Conservation (phyloP, 2,113 vertebrate species). For the Xiphophorus hellerii region DNA sequence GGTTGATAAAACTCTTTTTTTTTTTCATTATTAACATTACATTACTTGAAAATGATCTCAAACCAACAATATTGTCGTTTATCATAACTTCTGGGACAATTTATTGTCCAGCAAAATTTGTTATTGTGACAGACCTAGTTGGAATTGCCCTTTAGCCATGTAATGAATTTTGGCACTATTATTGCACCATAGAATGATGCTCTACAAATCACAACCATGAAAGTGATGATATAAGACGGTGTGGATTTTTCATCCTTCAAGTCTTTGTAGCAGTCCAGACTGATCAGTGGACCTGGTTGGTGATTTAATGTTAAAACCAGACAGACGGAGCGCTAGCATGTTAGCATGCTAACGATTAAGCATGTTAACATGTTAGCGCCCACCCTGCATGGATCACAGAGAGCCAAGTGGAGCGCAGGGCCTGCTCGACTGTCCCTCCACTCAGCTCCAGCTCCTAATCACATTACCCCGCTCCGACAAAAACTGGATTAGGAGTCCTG, state of each 20-base stretch:
- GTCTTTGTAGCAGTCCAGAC: slow-evolving; percentile 40
- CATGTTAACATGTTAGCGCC: not conserved
- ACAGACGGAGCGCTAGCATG: slow-evolving; percentile 27
- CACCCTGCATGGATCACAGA: slow-evolving; percentile 20
- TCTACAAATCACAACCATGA: slow-evolving; percentile 10
- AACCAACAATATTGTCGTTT: too few species aligned
- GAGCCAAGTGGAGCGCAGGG: slow-evolving; percentile 14
- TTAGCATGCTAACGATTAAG: slow-evolving; percentile 10
- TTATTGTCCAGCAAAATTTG: too few species aligned
- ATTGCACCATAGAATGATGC: not conserved
- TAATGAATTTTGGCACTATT: too few species aligned
- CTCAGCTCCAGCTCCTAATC: slow-evolving; percentile 63
- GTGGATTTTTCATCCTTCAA: slow-evolving; percentile 58
- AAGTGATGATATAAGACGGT: slow-evolving; percentile 57
- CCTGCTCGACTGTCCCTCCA: slow-evolving; percentile 33
- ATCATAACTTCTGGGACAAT: too few species aligned
- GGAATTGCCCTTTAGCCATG: too few species aligned
- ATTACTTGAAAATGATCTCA: too few species aligned
- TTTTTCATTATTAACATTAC: too few species aligned
- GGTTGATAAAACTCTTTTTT: too few species aligned
- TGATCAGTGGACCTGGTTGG: slow-evolving; percentile 29
- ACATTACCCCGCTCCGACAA: slow-evolving; percentile 60
- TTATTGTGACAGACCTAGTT: too few species aligned
- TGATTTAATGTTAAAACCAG: slow-evolving; percentile 55
- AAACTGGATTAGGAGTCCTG: slow-evolving; percentile 59